Evolutionary conservation across 2,888 invertebrate species (phyloP).

Genomic region (Sphaerophoria taeniata): DNA sequence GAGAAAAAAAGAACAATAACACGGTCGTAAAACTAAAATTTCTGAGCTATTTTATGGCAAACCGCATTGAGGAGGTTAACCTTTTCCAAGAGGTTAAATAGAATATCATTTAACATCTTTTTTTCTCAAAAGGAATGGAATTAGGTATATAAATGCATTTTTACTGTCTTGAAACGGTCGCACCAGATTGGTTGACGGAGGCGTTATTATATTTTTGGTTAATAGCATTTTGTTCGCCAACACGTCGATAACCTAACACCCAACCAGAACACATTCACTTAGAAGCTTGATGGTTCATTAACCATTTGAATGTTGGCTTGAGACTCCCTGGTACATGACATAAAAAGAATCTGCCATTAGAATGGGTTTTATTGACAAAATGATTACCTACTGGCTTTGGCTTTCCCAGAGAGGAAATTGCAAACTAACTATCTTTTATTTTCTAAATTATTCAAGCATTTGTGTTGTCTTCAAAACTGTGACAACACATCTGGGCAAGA

Average conservation of each 20-base stretch:
- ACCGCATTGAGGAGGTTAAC: conserved; percentile 65
- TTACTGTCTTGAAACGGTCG: conserved; percentile 6
- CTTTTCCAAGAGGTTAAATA: conserved; percentile 61
- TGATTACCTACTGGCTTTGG: too few relatives aligned
- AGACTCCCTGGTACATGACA: too few relatives aligned
- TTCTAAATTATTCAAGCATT: too few relatives aligned
- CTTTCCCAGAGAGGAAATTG: too few relatives aligned
- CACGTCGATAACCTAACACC: conserved; percentile 5
- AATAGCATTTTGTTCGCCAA: background rate
- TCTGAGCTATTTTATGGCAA: conserved; percentile 51
- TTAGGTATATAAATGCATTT: conserved; percentile 56
- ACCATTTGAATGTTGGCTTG: background rate
- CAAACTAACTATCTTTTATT: too few relatives aligned
- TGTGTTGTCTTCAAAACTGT: too few relatives aligned
- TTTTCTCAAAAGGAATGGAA: conserved; percentile 37
- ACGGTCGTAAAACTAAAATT: conserved; percentile 23
- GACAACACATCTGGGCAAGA: too few relatives aligned
- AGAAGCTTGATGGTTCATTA: background rate
- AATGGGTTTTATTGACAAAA: too few relatives aligned
- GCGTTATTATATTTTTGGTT: background rate
- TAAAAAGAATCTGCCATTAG: too few relatives aligned
- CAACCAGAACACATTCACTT: background rate
- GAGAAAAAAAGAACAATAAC: background rate
- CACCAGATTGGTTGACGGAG: conserved; percentile 26
- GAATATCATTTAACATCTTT: conserved; percentile 62